These are phyloP conservation scores for Hyles vespertilio DNA, from an alignment of 1,140 invertebrate genomes.

Conservation along the genomic window DNA sequence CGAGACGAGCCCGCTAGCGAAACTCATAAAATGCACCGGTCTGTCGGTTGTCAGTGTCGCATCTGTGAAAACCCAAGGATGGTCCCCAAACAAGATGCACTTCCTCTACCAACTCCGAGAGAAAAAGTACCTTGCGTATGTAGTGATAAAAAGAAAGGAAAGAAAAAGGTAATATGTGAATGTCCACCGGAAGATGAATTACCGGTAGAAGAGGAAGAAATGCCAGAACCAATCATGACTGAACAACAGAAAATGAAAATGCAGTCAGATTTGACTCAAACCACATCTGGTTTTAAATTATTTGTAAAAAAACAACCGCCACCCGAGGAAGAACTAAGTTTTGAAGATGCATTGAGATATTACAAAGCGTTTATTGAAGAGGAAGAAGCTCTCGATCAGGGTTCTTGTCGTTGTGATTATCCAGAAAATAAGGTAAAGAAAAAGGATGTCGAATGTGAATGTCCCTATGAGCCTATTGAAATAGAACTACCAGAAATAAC, in stretches of 20 bases:
- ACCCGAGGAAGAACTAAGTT: constrained; percentile 23
- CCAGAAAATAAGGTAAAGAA: constrained; percentile 10
- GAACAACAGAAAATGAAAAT: constrained; percentile 29
- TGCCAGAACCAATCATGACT: constrained; percentile 9
- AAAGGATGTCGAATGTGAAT: constrained; percentile 24
- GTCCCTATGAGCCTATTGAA: constrained; percentile 18
- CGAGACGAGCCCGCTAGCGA: neutral
- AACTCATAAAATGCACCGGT: constrained; percentile 8
- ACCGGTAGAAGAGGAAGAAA: neutral
- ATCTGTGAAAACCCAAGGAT: neutral
- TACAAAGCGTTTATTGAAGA: constrained; percentile 18
- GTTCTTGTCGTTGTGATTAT: constrained; percentile 22
- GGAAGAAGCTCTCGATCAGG: constrained; percentile 2
- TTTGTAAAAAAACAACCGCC: constrained; percentile 17
- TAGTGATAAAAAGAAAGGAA: constrained; percentile 19
- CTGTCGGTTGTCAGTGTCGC: constrained; percentile 16
- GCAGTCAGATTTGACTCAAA: constrained; percentile 41
- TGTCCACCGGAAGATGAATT: constrained; percentile 28
- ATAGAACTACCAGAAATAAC: neutral
- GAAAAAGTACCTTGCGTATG: constrained; percentile 4
- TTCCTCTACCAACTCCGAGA: no score
- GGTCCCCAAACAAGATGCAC: neutral
- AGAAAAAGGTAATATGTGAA: constrained; percentile 31
- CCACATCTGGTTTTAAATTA: constrained; percentile 41
- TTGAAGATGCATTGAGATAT: constrained; percentile 41